Conservation (phyloP, 2,797 vertebrate genomes). For the Pyrocephalus nanus region DNA sequence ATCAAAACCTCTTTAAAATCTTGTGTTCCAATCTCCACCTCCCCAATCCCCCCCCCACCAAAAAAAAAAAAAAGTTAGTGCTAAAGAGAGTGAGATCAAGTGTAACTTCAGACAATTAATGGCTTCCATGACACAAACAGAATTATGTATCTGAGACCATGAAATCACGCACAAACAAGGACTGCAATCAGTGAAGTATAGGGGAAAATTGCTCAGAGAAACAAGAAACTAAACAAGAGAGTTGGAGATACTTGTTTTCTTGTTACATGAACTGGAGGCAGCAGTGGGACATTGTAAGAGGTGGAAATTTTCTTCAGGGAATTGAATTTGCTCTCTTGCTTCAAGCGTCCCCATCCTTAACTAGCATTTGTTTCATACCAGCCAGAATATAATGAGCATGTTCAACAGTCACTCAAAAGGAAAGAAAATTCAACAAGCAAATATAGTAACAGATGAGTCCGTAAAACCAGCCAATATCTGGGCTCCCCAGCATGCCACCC, state of each 20-base stretch:
- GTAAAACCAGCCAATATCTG: neutral
- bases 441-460: neutral
- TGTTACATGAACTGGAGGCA: neutral
- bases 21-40: neutral
- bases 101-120: neutral
- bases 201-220: neutral
- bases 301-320: neutral
- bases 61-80: neutral
- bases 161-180: neutral
- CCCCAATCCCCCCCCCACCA: accelerated
- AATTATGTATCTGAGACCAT: neutral
- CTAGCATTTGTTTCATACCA: neutral
- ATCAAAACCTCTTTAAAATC: neutral
- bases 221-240: neutral
- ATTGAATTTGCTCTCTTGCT: neutral
- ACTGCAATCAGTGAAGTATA: neutral
- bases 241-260: neutral
- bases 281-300: neutral
- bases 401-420: neutral
- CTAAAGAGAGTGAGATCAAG: neutral
- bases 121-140: neutral
- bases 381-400: neutral
- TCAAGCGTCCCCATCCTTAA: neutral
- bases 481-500: neutral
- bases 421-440: neutral